These are phyloP conservation scores for Limonius californicus DNA, from an alignment of 1,140 invertebrate species.

Conservation along the genomic window DNA sequence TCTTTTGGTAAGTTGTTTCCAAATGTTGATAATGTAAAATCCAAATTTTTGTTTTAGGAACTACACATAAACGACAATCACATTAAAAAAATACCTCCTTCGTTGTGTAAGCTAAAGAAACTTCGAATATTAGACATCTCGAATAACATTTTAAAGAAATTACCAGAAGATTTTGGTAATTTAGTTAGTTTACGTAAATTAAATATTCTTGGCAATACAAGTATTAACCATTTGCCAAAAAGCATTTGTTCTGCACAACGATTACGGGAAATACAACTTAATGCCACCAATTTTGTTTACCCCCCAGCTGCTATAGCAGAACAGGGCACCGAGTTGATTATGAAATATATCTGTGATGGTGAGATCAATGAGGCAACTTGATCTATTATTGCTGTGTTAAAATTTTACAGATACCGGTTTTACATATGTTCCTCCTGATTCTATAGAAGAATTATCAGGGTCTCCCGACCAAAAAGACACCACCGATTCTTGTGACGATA, in stretches of 20 bases:
- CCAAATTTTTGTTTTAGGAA: conserved; percentile 51
- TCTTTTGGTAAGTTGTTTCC: conserved; percentile 56
- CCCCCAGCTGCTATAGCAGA: conserved; percentile 57
- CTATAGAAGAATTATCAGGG: conserved; percentile 7
- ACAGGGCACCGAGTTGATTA: conserved; percentile 59
- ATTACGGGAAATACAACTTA: conserved; percentile 56
- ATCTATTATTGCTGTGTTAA: not conserved
- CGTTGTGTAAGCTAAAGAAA: conserved; percentile 58
- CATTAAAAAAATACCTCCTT: conserved; percentile 62
- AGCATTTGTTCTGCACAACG: conserved; percentile 58
- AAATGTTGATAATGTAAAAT: no score
- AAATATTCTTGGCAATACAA: conserved; percentile 56
- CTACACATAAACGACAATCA: conserved; percentile 64
- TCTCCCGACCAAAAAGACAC: conserved; percentile 11
- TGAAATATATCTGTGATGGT: conserved; percentile 61
- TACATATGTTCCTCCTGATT: conserved; percentile 23
- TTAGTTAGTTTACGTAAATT: conserved; percentile 57
- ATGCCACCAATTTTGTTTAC: conserved; percentile 58
- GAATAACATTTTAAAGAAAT: conserved; percentile 62
- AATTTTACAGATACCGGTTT: conserved; percentile 31
- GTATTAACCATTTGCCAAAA: conserved; percentile 57
- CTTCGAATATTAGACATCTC: conserved; percentile 67
- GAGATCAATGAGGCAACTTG: no score
- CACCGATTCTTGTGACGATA: conserved; percentile 7
- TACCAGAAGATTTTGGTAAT: conserved; percentile 62